Evolutionary conservation across 1,140 invertebrate genomes (phyloP).

Genomic region (Aphidius ervi): DNA sequence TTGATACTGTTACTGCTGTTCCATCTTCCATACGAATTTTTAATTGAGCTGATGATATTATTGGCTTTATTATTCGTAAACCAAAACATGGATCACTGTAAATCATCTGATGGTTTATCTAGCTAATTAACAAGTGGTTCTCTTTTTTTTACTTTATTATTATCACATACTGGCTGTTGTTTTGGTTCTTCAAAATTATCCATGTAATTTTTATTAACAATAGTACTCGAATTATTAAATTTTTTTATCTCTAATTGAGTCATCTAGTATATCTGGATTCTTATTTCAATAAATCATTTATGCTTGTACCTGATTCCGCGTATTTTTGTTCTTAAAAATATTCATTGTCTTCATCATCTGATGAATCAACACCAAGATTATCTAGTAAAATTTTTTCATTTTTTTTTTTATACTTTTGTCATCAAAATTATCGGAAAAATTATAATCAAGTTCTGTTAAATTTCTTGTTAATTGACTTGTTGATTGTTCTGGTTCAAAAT

Average conservation of each 20-base stretch:
- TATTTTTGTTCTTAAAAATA: constrained; percentile 68
- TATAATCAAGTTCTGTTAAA: constrained; percentile 38
- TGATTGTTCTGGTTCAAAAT: constrained; percentile 17
- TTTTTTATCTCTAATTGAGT: constrained; percentile 28
- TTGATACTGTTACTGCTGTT: constrained; percentile 65
- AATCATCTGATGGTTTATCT: constrained; percentile 46
- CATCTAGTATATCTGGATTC: constrained; percentile 46
- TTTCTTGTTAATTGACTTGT: constrained; percentile 10
- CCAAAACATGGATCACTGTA: constrained; percentile 74
- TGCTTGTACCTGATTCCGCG: constrained; percentile 62
- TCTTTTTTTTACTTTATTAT: constrained; percentile 10
- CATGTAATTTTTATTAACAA: constrained; percentile 31
- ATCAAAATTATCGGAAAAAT: constrained; percentile 33
- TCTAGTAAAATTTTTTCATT: constrained; percentile 13
- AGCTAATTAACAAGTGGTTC: not conserved
- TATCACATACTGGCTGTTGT: constrained; percentile 22
- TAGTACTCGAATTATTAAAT: constrained; percentile 19
- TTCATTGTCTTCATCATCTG: constrained; percentile 74
- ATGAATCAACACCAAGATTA: constrained; percentile 63
- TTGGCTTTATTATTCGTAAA: constrained; percentile 70
- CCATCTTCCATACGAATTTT: constrained; percentile 70
- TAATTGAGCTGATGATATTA: constrained; percentile 70
- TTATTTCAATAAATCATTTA: constrained; percentile 63
- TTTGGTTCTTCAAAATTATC: not conserved
- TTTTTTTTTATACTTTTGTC: constrained; percentile 6